These are phyloP conservation scores for Euplexia lucipara DNA, from an alignment of 2,888 invertebrate genomes.

Conservation along the genomic window DNA sequence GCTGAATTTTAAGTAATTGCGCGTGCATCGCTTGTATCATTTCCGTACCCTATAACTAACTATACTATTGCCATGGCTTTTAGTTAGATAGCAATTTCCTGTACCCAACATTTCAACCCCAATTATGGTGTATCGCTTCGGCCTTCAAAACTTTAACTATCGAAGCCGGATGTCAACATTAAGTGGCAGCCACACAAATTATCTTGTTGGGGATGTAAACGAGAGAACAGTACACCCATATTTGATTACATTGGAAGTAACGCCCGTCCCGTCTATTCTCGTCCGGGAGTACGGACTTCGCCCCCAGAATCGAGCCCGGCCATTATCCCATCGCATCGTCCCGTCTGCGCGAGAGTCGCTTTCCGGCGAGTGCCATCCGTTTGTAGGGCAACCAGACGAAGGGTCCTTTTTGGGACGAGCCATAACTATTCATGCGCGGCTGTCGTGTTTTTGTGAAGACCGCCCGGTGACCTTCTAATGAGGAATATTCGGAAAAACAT, in stretches of 20 bases:
- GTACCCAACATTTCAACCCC: constrained; percentile 40
- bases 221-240: constrained; percentile 57
- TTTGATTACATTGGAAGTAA: constrained; percentile 50
- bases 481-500: not conserved
- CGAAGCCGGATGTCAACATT: constrained; percentile 44
- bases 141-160: constrained; percentile 40
- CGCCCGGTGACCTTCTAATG: not conserved
- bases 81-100: constrained; percentile 40
- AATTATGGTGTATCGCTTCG: constrained; percentile 30
- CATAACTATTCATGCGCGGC: not conserved
- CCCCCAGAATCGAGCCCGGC: constrained; percentile 68
- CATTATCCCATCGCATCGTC: constrained; percentile 80
- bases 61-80: constrained; percentile 2
- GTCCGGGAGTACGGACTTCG: constrained; percentile 76
- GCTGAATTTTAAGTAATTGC: not conserved
- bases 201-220: constrained; percentile 54
- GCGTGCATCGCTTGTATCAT: not conserved
- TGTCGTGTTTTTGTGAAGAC: not conserved
- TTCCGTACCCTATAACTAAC: not conserved
- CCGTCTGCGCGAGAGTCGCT: constrained; percentile 73
- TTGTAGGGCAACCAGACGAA: constrained; percentile 57
- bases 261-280: constrained; percentile 60
- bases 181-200: constrained; percentile 32
- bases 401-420: constrained; percentile 14
- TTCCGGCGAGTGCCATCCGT: constrained; percentile 75